Evolutionary conservation across 2,888 invertebrate genomes (phyloP).

Genomic region (Anaspis maculata): DNA sequence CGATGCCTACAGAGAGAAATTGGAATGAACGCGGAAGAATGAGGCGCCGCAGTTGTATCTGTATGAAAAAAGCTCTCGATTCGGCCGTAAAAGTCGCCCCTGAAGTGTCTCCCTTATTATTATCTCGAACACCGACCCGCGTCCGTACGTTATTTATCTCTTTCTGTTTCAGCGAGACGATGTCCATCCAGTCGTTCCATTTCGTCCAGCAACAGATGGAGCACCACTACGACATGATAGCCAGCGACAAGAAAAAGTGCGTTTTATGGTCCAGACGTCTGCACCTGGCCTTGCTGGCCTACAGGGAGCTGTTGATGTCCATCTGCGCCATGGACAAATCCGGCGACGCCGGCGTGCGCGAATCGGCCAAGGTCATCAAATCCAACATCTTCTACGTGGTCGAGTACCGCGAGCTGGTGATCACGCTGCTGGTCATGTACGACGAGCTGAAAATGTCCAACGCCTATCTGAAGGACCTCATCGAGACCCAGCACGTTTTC

Average conservation of each 20-base stretch:
- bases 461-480: constrained; percentile 74
- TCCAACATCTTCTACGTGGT: constrained; percentile 88
- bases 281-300: constrained; percentile 74
- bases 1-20: too few species aligned
- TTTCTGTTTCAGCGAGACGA: constrained; percentile 82
- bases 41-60: too few species aligned
- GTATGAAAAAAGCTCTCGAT: too few species aligned
- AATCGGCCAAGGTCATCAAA: constrained; percentile 79
- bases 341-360: constrained; percentile 58
- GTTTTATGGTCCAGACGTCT: constrained; percentile 75
- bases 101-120: too few species aligned
- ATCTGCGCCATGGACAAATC: constrained; percentile 75
- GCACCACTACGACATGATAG: constrained; percentile 73
- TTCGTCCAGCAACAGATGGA: constrained; percentile 91
- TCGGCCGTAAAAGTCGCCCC: too few species aligned
- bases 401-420: constrained; percentile 87
- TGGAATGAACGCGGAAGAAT: too few species aligned
- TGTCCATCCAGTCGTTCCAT: constrained; percentile 87
- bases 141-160: too few species aligned
- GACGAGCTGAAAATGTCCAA: constrained; percentile 81
- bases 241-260: constrained; percentile 77
- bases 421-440: constrained; percentile 71
- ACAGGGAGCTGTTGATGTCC: constrained; percentile 77
- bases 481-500: constrained; percentile 85
- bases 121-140: too few species aligned